Evolutionary conservation across 2,888 invertebrate species (phyloP), one percentile per base, ranked within the genome.

Genomic region (Ichneumoninae sp.): DNA sequence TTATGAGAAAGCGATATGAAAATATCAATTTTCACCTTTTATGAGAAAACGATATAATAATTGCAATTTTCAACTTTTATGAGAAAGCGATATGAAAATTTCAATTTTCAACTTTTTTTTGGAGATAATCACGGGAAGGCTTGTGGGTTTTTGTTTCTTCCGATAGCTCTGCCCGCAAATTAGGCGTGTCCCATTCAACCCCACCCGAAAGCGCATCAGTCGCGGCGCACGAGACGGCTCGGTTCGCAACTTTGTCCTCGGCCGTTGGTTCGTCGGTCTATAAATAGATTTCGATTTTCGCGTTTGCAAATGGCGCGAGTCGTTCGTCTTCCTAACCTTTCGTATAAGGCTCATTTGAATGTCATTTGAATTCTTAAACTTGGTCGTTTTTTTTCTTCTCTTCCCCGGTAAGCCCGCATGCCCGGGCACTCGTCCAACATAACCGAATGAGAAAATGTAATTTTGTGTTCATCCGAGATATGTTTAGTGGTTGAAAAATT

Each of bases 211-310:
- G 60, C 57, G n/a, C 65, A 70, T 60, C 57, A 26, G 30, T 33
- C 52, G 75, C 66, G 19, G 60, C 30, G 65, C 52, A 16, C 22
- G 36, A 50, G 60, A 77, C 50, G 62, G 26, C 71, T 75, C 75
- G 60, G 75, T 44, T 68, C 66, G 40, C 66, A 79, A 71, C 44
- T 76, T 66, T 52, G 74, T 84, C 82, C 75, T 79, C 81, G 50
- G 79, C 13, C 50, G 60, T 44, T 16, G 22, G 44, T 22, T 76
- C 71, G 79, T 62, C 19, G 2, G 79, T 76, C 30, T 75, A 79
- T 75, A 84, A 79, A 84, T 84, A 84, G 79, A 82, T 80, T 84
- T 84, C 70, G 75, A 82, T 84, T 84, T 84, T 79, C 71, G 72
- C 33, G 47, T 70, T 79, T 47, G 70, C 79, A 82, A 84, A 84